Evolutionary conservation across 92 coral and sea anemone genomes (phyloP).

Genomic region (Actinostola sp.): DNA sequence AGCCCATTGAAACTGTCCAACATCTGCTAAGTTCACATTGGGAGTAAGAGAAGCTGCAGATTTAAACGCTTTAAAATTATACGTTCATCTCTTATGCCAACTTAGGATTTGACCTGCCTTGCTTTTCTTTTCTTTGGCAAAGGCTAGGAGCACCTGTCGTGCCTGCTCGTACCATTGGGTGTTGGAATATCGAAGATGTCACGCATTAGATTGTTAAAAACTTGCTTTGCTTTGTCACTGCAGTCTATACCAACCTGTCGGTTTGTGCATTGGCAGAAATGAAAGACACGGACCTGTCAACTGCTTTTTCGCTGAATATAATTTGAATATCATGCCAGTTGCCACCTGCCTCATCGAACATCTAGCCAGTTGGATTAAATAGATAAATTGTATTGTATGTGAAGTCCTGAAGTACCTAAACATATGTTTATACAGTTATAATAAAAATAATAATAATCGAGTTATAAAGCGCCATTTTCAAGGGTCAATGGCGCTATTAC

Average conservation of each 20-base stretch:
- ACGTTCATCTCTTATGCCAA: conserved; percentile 43
- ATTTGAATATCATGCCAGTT: conserved; percentile 41
- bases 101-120: conserved; percentile 24
- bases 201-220: conserved; percentile 22
- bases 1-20: conserved; percentile 43
- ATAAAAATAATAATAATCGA: no score
- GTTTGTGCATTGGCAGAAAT: conserved; percentile 48
- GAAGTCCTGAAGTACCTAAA: conserved; percentile 25
- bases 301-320: conserved; percentile 37
- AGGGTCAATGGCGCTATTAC: no score
- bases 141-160: conserved; percentile 20
- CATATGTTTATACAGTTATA: no score
- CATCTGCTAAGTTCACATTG: conserved; percentile 41
- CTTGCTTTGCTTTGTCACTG: conserved; percentile 41
- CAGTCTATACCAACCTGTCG: conserved; percentile 25
- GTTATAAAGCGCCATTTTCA: no score
- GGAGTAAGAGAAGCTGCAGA: conserved; percentile 26
- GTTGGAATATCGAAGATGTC: conserved; percentile 18
- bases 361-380: conserved; percentile 41
- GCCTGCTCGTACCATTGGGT: conserved; percentile 30
- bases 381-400: conserved; percentile 5
- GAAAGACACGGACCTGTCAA: conserved; percentile 45
- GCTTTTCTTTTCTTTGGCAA: conserved; percentile 24
- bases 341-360: conserved; percentile 50
- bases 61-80: conserved; percentile 43